Percentiles rank a stretch among this genome's conserved stretches.
Evolutionary conservation across 2,797 vertebrate species (phyloP).

Genomic region (Podargus strigoides): DNA sequence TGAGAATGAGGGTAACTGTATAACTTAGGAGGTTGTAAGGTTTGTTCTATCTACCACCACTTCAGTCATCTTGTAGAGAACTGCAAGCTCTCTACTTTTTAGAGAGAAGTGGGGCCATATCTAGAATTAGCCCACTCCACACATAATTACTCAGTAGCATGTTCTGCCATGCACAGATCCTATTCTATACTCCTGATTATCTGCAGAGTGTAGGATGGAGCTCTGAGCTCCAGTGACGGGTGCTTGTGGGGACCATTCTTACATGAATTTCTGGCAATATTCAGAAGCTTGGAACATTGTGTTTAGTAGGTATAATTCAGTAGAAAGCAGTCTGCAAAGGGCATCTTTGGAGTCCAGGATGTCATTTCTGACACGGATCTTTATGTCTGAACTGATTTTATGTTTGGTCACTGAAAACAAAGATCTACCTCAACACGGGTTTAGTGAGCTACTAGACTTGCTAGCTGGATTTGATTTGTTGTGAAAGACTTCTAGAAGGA

Average conservation of each 20-base stretch:
- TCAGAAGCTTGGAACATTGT: not conserved
- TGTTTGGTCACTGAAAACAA: rapidly evolving
- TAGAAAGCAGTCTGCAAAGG: not conserved
- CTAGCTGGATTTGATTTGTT: not conserved
- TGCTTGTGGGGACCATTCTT: not conserved
- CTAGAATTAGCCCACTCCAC: not conserved
- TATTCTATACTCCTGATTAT: not conserved
- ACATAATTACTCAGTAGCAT: not conserved
- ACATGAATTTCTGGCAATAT: not conserved
- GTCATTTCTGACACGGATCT: not conserved
- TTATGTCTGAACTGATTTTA: not conserved
- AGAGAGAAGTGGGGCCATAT: not conserved
- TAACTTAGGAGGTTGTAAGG: not conserved
- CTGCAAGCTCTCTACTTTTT: not conserved
- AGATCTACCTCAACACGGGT: not conserved
- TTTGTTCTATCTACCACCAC: not conserved
- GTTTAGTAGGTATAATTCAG: not conserved
- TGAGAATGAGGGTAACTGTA: not conserved
- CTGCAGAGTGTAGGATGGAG: not conserved
- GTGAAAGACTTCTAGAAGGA: not conserved
- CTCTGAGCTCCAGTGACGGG: not conserved
- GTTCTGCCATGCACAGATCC: not conserved
- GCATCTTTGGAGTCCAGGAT: not conserved
- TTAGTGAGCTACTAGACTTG: not conserved
- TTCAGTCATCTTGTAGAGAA: not conserved